A percentile compares a stretch with the other conserved stretches of the same genome.
These are phyloP conservation scores for Dasypolia templi DNA, from an alignment of 2,888 invertebrate genomes.

Conservation along the genomic window DNA sequence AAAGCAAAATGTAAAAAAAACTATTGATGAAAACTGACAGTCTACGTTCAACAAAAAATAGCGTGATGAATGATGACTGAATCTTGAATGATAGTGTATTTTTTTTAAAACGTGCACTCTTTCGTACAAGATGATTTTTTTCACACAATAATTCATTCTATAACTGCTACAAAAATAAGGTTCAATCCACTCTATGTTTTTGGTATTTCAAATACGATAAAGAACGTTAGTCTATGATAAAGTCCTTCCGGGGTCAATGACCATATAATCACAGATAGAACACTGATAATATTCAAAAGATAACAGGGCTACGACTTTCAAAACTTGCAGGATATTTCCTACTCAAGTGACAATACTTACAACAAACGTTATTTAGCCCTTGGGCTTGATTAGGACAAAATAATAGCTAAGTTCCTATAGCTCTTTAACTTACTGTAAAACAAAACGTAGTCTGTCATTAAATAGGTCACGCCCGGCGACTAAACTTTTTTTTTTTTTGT, in stretches of 20 bases:
- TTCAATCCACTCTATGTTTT: slow-evolving; percentile 19
- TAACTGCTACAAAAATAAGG: slow-evolving; percentile 11
- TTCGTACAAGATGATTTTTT: not conserved
- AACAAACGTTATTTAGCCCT: no score
- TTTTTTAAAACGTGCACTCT: slow-evolving; percentile 4
- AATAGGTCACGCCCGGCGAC: not conserved
- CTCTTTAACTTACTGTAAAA: no score
- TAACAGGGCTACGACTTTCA: not conserved
- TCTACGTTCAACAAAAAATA: slow-evolving; percentile 33
- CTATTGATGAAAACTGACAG: slow-evolving; percentile 24
- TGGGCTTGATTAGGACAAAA: no score
- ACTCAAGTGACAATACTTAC: not conserved
- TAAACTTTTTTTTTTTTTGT: no score
- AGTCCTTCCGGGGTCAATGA: slow-evolving; percentile 55
- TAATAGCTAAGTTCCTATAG: no score
- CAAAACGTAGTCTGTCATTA: not conserved
- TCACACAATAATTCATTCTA: not conserved
- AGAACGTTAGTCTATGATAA: slow-evolving; percentile 43
- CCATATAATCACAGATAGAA: slow-evolving; percentile 11
- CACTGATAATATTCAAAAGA: slow-evolving; percentile 3
- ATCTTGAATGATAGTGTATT: slow-evolving; percentile 6
- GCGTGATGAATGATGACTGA: slow-evolving; percentile 27
- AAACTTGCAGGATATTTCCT: not conserved
- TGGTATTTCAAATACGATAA: slow-evolving; percentile 37
- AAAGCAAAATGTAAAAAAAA: slow-evolving; percentile 14